Conservation (phyloP, 37 sponge, comb jelly and placozoan species). For the Corticium candelabrum region DNA sequence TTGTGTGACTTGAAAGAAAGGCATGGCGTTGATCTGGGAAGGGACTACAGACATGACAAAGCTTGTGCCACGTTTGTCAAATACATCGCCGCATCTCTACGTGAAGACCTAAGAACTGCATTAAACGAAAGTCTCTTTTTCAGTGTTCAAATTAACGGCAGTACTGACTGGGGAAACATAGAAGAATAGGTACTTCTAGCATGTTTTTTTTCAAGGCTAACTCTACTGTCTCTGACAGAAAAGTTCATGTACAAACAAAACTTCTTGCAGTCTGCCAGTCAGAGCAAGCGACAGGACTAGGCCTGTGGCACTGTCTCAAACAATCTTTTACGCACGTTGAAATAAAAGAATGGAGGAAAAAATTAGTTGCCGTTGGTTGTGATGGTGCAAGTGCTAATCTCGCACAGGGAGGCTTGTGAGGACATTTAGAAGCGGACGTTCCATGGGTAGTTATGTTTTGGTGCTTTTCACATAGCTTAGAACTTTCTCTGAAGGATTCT, state of each 20-base stretch:
- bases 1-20: not conserved
- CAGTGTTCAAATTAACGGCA: not conserved
- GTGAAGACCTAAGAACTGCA: not conserved
- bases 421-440: conserved; percentile 6
- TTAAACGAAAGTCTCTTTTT: not conserved
- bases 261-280: not conserved
- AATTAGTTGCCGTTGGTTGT: conserved; percentile 55
- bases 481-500: conserved; percentile 55
- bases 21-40: not conserved
- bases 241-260: not conserved
- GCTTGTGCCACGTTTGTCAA: not conserved
- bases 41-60: not conserved
- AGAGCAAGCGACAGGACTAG: not conserved
- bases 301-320: too few relatives aligned
- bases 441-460: conserved; percentile 50
- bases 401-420: conserved; percentile 30
- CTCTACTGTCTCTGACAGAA: not conserved
- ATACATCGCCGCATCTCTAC: not conserved
- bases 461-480: conserved; percentile 57
- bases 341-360: conserved; percentile 11
- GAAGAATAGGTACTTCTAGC: not conserved
- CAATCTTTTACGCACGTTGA: too few relatives aligned
- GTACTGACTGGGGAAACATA: not conserved
- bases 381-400: conserved; percentile 49
- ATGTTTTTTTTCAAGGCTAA: not conserved